phyloP scores from a whole-genome alignment of 2,888 invertebrate species.

The Iphiclides podalirius region DNA sequence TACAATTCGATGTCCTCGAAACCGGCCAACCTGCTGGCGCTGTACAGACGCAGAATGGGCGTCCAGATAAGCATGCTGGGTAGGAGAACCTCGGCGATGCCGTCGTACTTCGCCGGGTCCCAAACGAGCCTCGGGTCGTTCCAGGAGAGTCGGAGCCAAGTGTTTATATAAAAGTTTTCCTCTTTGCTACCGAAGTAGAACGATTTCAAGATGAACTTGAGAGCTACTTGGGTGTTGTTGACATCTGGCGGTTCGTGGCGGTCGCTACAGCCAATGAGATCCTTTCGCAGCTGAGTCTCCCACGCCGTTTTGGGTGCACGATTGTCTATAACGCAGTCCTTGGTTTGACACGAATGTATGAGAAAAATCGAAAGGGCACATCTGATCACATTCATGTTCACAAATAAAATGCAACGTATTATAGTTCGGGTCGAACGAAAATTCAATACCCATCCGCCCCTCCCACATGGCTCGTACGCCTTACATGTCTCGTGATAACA shows the following conservation, averaged over 20 bases:
- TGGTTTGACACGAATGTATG: not conserved
- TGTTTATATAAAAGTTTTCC: conserved; percentile 33
- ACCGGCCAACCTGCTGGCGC: conserved; percentile 23
- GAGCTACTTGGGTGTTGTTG: conserved; percentile 24
- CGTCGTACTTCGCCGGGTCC: conserved; percentile 32
- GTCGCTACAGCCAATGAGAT: not conserved
- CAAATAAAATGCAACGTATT: too few species aligned
- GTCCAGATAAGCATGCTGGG: conserved; percentile 30
- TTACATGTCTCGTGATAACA: too few species aligned
- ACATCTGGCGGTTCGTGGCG: not conserved
- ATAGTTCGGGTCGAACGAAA: too few species aligned
- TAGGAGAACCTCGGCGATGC: conserved; percentile 22
- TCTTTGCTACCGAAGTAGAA: conserved; percentile 38
- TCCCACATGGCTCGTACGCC: too few species aligned
- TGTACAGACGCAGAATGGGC: conserved; percentile 32
- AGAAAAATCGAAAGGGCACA: not conserved
- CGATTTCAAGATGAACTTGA: conserved; percentile 35
- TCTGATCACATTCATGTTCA: too few species aligned
- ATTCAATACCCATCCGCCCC: too few species aligned
- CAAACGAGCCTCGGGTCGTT: conserved; percentile 34
- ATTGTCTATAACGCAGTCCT: conserved; percentile 20
- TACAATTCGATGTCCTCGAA: conserved; percentile 14
- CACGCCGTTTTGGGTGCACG: not conserved
- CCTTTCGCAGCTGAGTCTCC: conserved; percentile 17
- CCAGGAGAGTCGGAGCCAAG: conserved; percentile 32